These are phyloP conservation scores for Holacanthus passer DNA, from an alignment of 2,113 vertebrate species.

Conservation along the genomic window DNA sequence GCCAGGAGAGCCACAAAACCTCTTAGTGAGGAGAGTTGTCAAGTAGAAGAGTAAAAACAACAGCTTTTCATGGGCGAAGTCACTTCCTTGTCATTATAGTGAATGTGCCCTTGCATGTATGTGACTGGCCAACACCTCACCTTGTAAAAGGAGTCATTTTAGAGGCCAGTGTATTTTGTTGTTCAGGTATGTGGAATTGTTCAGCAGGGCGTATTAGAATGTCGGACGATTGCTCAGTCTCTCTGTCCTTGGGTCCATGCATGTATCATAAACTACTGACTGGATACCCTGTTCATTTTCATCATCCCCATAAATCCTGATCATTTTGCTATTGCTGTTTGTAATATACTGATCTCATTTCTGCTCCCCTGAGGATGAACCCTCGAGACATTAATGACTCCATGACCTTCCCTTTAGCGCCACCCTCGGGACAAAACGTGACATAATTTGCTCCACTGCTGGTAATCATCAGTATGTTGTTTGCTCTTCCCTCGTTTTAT, in stretches of 20 bases:
- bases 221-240: no score
- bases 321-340: background rate
- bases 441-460: background rate
- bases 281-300: background rate
- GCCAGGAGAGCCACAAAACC: background rate
- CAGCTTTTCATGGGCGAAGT: no score
- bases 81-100: background rate
- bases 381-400: background rate
- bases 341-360: background rate
- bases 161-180: no score
- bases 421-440: background rate
- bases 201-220: background rate
- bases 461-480: conserved; percentile 19
- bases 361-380: conserved; percentile 5
- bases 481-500: conserved; percentile 36
- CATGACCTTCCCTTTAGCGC: background rate
- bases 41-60: no score
- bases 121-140: background rate
- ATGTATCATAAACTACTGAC: no score
- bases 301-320: background rate
- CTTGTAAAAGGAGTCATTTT: background rate
- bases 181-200: background rate
- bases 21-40: background rate
- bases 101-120: background rate
- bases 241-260: no score